Conservation (phyloP, 2,888 invertebrate species). For the Embidobia sp. region DNA sequence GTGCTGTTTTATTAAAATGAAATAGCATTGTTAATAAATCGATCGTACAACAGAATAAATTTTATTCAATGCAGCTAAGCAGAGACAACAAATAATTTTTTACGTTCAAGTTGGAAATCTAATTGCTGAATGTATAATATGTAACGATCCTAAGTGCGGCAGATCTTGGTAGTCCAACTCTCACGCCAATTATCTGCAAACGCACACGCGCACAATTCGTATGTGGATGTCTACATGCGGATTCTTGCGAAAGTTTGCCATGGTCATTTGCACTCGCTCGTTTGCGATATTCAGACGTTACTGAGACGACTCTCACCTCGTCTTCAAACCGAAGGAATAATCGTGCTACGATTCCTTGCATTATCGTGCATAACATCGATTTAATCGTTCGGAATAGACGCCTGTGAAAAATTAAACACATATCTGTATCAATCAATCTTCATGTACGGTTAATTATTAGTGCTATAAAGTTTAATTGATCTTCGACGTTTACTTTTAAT, state of each 20-base stretch:
- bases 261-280: conserved; percentile 67
- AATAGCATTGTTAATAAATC: too few relatives aligned
- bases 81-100: neutral
- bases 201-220: conserved; percentile 51
- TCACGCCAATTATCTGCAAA: conserved; percentile 58
- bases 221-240: conserved; percentile 58
- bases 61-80: too few relatives aligned
- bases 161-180: conserved; percentile 49
- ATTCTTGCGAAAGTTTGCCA: conserved; percentile 69
- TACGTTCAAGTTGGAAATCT: conserved; percentile 3
- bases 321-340: conserved; percentile 49
- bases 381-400: conserved; percentile 10
- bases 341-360: conserved; percentile 28
- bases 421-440: neutral
- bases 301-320: conserved; percentile 62
- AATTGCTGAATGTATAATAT: conserved; percentile 37
- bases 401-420: neutral
- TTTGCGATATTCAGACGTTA: conserved; percentile 60
- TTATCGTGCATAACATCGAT: conserved; percentile 18
- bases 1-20: too few relatives aligned
- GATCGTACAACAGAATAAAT: too few relatives aligned
- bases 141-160: conserved; percentile 44
- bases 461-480: neutral
- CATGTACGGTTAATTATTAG: neutral
- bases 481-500: too few relatives aligned